A percentile compares a stretch with the other conserved stretches of the same genome.
Evolutionary conservation across 2,113 vertebrate genomes (phyloP).

Genomic region (Apteryx mantelli): DNA sequence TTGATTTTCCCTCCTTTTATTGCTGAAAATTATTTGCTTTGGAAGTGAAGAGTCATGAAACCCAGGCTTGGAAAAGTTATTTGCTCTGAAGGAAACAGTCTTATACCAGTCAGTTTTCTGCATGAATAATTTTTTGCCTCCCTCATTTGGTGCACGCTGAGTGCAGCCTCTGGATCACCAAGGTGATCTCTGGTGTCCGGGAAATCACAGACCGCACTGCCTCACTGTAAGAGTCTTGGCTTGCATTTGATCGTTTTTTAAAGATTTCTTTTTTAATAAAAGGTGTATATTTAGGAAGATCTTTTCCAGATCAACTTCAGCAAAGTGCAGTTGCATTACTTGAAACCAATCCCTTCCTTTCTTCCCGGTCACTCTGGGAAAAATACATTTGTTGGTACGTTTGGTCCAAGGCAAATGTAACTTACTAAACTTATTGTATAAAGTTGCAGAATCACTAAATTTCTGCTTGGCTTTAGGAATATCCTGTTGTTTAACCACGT

Average conservation of each 20-base stretch:
- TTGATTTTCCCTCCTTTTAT: neutral
- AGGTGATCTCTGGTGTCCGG: neutral
- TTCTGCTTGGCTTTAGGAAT: neutral
- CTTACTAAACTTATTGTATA: neutral
- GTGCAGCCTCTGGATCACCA: neutral
- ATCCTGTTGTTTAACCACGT: neutral
- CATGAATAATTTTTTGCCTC: neutral
- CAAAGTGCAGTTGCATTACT: neutral
- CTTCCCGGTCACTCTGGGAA: neutral
- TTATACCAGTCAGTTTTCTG: neutral
- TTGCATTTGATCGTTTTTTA: neutral
- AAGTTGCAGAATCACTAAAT: neutral
- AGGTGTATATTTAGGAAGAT: neutral
- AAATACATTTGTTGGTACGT: neutral
- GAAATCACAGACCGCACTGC: fast-evolving
- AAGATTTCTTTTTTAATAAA: neutral
- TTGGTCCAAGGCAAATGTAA: neutral
- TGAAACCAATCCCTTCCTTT: neutral
- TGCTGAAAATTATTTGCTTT: conserved; percentile 3
- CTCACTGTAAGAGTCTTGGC: neutral
- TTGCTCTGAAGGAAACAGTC: neutral
- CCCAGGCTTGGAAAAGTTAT: neutral
- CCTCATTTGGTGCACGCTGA: neutral
- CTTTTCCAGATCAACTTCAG: conserved; percentile 3
- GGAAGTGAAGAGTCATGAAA: neutral